phyloP scores from a whole-genome alignment of 2,888 invertebrate species.

The Drosophila ustulata region DNA sequence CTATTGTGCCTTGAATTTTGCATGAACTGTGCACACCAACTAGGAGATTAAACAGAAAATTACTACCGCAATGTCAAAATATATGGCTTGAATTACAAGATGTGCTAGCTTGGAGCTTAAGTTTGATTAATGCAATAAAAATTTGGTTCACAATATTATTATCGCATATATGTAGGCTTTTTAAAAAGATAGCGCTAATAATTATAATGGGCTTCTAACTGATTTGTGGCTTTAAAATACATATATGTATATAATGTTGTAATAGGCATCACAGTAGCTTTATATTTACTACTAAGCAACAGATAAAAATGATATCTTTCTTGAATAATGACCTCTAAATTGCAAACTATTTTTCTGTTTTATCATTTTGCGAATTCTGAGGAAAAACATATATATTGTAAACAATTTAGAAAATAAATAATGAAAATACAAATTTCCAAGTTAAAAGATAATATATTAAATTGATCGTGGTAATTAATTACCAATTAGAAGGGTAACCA shows the following conservation, averaged over 20 bases:
- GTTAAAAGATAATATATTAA: too few species aligned
- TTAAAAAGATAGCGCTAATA: too few species aligned
- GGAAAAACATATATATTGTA: too few species aligned
- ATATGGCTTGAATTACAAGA: background rate
- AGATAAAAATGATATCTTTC: background rate
- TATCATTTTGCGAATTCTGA: too few species aligned
- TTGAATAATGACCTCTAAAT: background rate
- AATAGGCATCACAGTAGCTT: background rate
- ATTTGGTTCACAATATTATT: background rate
- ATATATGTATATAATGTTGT: too few species aligned
- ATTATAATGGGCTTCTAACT: too few species aligned
- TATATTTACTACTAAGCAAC: background rate
- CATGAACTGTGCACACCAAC: constrained; percentile 7
- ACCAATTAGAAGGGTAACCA: too few species aligned
- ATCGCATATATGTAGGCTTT: background rate
- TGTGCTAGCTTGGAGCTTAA: background rate
- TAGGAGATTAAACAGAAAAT: constrained; percentile 2
- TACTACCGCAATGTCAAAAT: background rate
- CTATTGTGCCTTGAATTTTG: constrained; percentile 10
- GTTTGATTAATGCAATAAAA: background rate
- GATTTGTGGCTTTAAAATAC: too few species aligned
- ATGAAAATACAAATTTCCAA: too few species aligned
- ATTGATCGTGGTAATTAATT: too few species aligned
- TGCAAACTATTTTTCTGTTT: too few species aligned
- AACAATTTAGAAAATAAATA: too few species aligned